These are phyloP conservation scores for Luperina testacea DNA, from an alignment of 2,888 invertebrate species.

Conservation along the genomic window DNA sequence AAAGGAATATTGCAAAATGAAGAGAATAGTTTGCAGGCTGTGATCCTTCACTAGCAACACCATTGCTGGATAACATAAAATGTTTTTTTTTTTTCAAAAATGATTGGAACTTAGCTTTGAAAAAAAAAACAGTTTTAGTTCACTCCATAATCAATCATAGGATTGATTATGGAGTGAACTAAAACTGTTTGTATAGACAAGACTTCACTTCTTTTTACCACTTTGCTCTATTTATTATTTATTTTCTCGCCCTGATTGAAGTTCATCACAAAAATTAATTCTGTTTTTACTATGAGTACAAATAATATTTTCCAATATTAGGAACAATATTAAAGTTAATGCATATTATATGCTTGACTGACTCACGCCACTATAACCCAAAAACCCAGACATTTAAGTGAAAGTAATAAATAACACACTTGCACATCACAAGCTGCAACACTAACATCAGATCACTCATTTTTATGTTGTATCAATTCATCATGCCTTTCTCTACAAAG, in stretches of 20 bases:
- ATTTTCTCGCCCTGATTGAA: background rate
- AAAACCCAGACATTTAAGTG: constrained; percentile 8
- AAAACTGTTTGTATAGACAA: too few relatives aligned
- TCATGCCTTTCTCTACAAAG: background rate
- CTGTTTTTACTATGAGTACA: background rate
- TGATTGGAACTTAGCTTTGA: background rate
- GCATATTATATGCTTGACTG: background rate
- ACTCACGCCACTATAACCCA: constrained; percentile 11
- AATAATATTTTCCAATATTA: background rate
- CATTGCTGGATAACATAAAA: background rate
- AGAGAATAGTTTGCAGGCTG: background rate
- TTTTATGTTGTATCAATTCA: background rate
- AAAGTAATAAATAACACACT: constrained; percentile 16
- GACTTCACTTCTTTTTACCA: background rate
- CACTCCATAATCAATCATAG: background rate
- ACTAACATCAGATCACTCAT: constrained; percentile 10
- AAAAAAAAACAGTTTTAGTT: background rate
- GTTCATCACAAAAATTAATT: background rate
- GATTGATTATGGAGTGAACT: too few relatives aligned
- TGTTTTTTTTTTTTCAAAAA: background rate
- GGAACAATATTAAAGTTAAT: constrained; percentile 11
- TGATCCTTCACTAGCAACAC: background rate
- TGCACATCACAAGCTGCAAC: background rate
- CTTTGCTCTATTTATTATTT: background rate
- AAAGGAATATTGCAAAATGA: too few relatives aligned